Conservation (phyloP, 1,140 invertebrate species). For the Magallana gigas region DNA sequence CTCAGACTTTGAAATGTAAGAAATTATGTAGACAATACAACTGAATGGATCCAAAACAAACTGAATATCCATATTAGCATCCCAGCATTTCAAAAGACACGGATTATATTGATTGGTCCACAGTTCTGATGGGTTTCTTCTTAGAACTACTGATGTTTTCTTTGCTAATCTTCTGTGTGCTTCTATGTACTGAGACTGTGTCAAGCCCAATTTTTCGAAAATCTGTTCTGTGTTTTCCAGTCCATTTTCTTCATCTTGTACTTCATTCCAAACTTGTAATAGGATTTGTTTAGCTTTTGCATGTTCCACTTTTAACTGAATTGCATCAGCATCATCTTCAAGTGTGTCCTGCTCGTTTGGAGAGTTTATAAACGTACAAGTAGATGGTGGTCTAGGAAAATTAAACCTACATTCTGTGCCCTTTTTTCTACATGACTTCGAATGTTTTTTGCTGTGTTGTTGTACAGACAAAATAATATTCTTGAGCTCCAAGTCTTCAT, state of each 20-base stretch:
- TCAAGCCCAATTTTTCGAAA: background rate
- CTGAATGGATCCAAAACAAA: slow-evolving; percentile 31
- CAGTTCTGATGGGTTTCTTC: slow-evolving; percentile 1
- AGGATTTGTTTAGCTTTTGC: slow-evolving; percentile 5
- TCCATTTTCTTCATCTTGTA: background rate
- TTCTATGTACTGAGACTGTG: background rate
- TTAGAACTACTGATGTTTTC: background rate
- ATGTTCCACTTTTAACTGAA: background rate
- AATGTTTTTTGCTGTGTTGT: slow-evolving; percentile 23
- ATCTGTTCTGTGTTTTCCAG: background rate
- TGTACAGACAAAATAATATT: too few relatives aligned
- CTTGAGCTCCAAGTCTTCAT: too few relatives aligned
- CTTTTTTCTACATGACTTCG: slow-evolving; percentile 44
- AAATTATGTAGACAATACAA: slow-evolving; percentile 50
- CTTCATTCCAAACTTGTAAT: background rate
- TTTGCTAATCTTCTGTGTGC: background rate
- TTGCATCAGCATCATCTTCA: background rate
- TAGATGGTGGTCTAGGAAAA: slow-evolving; percentile 51
- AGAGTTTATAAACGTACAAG: slow-evolving; percentile 32
- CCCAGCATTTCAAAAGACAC: slow-evolving; percentile 32
- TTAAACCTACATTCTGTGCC: slow-evolving; percentile 47
- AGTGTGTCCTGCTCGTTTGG: background rate
- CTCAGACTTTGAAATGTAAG: slow-evolving; percentile 42
- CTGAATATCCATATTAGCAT: slow-evolving; percentile 48
- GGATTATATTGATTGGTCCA: slow-evolving; percentile 48